These are phyloP conservation scores for Zalophus californianus DNA, from an alignment of 2,797 vertebrate genomes.

Conservation along the genomic window DNA sequence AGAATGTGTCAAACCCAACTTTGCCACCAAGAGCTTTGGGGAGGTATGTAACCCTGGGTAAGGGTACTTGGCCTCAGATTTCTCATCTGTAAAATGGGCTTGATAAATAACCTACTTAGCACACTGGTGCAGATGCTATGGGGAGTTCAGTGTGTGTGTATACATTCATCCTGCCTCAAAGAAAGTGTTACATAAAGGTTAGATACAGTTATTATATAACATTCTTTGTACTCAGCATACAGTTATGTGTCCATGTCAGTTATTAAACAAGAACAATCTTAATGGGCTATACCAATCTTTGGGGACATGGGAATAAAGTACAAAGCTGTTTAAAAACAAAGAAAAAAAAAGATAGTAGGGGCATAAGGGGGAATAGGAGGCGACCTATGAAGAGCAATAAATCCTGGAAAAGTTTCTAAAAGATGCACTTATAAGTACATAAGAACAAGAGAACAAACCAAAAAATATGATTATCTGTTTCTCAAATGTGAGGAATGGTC, in stretches of 20 bases:
- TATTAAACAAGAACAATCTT: not conserved
- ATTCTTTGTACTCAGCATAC: not conserved
- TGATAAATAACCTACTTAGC: not conserved
- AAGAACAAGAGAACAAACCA: not conserved
- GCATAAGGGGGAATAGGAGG: not conserved
- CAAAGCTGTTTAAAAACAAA: slow-evolving; percentile 35
- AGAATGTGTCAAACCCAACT: not conserved
- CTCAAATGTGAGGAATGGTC: not conserved
- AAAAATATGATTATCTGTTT: not conserved
- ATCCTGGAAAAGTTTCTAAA: slow-evolving; percentile 17
- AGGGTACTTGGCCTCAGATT: not conserved
- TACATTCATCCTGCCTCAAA: not conserved
- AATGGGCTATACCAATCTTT: not conserved
- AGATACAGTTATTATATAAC: not conserved
- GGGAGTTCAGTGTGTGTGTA: not conserved
- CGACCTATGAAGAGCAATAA: not conserved
- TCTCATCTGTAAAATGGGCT: slow-evolving; percentile 36
- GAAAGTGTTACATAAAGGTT: not conserved
- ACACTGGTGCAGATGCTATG: not conserved
- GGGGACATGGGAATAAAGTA: not conserved
- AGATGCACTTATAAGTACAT: not conserved
- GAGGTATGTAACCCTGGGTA: not conserved
- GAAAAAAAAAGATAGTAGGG: not conserved
- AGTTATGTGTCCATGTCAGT: not conserved
- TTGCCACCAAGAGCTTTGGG: not conserved